Percentiles rank a stretch among this genome's conserved stretches.
phyloP scores from a whole-genome alignment of 2,113 vertebrate genomes.

The Hystrix cristata region DNA sequence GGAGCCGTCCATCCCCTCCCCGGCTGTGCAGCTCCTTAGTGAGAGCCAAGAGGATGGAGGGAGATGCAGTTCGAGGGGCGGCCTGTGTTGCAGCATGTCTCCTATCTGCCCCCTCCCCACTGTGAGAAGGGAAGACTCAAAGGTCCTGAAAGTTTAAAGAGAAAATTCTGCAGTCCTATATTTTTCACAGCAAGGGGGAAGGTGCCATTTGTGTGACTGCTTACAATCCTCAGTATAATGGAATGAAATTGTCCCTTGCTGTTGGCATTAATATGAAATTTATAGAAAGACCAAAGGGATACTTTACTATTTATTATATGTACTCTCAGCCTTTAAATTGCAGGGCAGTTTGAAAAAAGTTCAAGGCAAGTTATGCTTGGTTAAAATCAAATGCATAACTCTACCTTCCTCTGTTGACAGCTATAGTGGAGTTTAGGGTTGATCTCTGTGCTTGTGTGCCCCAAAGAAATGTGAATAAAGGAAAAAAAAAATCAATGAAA shows the following conservation, averaged over 20 bases:
- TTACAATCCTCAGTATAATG: neutral
- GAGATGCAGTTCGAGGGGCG: neutral
- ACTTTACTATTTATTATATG: neutral
- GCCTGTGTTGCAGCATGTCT: neutral
- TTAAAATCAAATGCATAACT: neutral
- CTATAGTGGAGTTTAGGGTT: neutral
- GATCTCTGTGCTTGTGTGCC: neutral
- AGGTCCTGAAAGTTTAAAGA: neutral
- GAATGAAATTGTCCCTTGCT: neutral
- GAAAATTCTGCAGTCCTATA: neutral
- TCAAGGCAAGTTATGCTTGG: neutral
- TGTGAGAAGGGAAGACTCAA: neutral
- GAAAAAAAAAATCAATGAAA: neutral
- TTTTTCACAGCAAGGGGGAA: neutral
- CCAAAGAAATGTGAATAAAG: constrained; percentile 21
- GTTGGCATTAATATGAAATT: neutral
- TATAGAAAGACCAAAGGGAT: neutral
- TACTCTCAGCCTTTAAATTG: neutral
- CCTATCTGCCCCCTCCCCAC: fast-evolving
- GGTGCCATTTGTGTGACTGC: neutral
- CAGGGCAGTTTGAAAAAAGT: neutral
- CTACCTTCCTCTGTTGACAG: neutral
- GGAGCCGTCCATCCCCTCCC: fast-evolving
- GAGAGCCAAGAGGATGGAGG: neutral
- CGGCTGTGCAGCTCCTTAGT: neutral